Percentiles rank a stretch among this genome's conserved stretches.
phyloP scores from a whole-genome alignment of 2,113 vertebrate species.

The Nyctereutes procyonoides region DNA sequence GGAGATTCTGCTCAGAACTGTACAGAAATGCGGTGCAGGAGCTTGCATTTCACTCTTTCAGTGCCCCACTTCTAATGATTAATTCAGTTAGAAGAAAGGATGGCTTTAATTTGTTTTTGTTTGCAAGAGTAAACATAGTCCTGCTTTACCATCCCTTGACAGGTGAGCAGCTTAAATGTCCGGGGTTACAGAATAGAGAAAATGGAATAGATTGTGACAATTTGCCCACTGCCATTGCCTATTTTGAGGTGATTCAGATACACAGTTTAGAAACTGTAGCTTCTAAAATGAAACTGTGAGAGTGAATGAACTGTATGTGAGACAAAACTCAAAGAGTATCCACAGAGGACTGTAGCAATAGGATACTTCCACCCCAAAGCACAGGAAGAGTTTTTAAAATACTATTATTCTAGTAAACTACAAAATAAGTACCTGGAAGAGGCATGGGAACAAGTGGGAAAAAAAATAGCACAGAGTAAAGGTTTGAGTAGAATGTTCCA shows the following conservation, averaged over 20 bases:
- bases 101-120: slow-evolving; percentile 26
- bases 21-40: background rate
- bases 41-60: background rate
- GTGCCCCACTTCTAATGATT: background rate
- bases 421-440: slow-evolving; percentile 10
- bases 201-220: background rate
- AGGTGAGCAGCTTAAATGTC: background rate
- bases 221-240: background rate
- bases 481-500: background rate
- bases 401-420: background rate
- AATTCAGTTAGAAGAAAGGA: slow-evolving; percentile 14
- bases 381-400: background rate
- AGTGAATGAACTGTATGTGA: background rate
- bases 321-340: background rate
- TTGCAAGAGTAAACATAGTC: background rate
- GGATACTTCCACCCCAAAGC: background rate
- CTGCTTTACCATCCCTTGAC: background rate
- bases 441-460: background rate
- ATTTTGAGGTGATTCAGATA: background rate
- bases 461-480: background rate
- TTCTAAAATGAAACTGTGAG: background rate
- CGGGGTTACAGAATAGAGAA: background rate
- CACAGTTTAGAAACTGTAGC: background rate
- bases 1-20: background rate
- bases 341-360: background rate